A percentile compares a stretch with the other conserved stretches of the same genome.
phyloP scores from a whole-genome alignment of 2,113 vertebrate species.

The Perca flavescens region DNA sequence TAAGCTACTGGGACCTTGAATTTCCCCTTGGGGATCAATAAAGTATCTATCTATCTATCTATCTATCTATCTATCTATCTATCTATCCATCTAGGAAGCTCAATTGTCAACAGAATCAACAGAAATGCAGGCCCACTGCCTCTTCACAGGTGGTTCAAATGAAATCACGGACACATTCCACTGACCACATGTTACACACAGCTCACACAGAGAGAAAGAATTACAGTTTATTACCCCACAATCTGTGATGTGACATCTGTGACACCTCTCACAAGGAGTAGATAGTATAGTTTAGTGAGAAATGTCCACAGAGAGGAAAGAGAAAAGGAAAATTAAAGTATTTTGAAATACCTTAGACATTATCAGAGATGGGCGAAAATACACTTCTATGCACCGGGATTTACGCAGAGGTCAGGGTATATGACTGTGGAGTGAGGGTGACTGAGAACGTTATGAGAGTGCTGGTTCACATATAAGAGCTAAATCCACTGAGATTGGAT shows the following conservation, averaged over 20 bases:
- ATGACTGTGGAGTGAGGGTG: background rate
- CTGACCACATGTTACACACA: background rate
- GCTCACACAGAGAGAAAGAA: background rate
- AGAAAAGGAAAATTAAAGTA: background rate
- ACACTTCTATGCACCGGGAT: background rate
- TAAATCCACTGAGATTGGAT: background rate
- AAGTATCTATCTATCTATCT: too few species aligned
- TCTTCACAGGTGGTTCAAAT: conserved; percentile 3
- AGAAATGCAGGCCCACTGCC: background rate
- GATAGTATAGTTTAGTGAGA: background rate
- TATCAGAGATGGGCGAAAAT: background rate
- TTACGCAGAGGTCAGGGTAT: background rate
- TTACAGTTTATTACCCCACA: background rate
- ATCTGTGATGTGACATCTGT: background rate
- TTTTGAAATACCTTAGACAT: background rate
- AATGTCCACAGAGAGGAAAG: background rate
- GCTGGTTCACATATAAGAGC: background rate
- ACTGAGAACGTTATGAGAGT: background rate
- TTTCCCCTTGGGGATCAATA: too few species aligned
- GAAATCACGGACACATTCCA: background rate
- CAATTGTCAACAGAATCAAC: background rate
- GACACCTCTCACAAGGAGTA: background rate
- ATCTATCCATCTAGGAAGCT: too few species aligned
- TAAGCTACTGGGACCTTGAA: too few species aligned
- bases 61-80: too few species aligned